Conservation (phyloP, 2,888 invertebrate species). For the Fabriciana adippe region DNA sequence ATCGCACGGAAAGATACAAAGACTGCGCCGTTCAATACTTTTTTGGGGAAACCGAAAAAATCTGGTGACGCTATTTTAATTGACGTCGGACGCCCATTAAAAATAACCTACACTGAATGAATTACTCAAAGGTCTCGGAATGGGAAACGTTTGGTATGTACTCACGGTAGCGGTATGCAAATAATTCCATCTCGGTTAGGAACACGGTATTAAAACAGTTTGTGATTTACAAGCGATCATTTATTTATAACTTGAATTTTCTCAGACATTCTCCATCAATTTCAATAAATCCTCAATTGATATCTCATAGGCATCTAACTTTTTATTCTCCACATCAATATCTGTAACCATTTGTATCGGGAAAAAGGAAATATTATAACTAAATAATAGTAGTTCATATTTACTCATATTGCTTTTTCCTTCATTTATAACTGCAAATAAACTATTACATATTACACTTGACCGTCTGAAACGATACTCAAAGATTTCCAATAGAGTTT, state of each 20-base stretch:
- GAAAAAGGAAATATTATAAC: background rate
- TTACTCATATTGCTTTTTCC: background rate
- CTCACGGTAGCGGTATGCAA: constrained; percentile 62
- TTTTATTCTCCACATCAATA: too few relatives aligned
- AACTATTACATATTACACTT: constrained; percentile 39
- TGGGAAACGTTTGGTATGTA: constrained; percentile 65
- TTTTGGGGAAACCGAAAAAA: constrained; percentile 57
- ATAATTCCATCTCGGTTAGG: constrained; percentile 44
- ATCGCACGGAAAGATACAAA: constrained; percentile 77
- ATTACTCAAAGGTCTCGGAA: constrained; percentile 69
- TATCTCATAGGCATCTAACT: background rate
- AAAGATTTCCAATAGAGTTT: constrained; percentile 57
- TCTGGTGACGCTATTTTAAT: constrained; percentile 72
- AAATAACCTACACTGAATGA: constrained; percentile 61
- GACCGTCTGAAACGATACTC: constrained; percentile 34
- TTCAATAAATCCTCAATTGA: background rate
- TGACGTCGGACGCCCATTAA: constrained; percentile 67
- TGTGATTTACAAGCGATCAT: constrained; percentile 1
- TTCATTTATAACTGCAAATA: constrained; percentile 36
- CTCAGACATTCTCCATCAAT: background rate
- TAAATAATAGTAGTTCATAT: constrained; percentile 2
- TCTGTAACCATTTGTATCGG: too few relatives aligned
- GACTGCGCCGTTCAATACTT: constrained; percentile 61
- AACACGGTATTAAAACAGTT: constrained; percentile 17
- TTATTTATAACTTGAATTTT: constrained; percentile 1